Base-by-base conservation (phyloP, 2,888 invertebrate genomes). In the Diarsia brunnea region DNA sequence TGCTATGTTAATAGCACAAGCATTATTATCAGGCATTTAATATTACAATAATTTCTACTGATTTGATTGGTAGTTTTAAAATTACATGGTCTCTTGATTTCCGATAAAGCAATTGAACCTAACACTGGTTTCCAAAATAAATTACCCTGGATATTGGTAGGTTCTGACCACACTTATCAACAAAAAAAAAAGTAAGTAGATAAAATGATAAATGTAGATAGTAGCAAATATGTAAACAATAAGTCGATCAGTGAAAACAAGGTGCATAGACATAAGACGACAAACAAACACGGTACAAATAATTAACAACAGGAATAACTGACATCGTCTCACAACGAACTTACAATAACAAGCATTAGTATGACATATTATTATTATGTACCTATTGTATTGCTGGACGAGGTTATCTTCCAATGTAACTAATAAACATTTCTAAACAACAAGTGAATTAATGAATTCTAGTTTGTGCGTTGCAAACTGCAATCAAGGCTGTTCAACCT, bases 321-420 rank as follows among this genome's bases (percentile, higher is more conserved):
- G 80, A 86, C 75, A 84, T 86, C 87, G 79, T 80, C 83, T 72
- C 66, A 61, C 72, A 85, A 83, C 71, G 80, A 78, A 51, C 69
- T 68, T 68, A 75, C 68, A 79, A 78, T 77, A 85, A 81, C 79
- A 84, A 74, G 66, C 38, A 45, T 69, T 72, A 68, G 75, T 55
- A 68, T 73, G 51, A 68, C 67, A 73, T 77, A 78, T 76, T 77
- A 78, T 76, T n/a, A n/a, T n/a, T n/a, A n/a, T n/a, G n/a, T n/a
- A n/a, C n/a, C 43, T 76, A 76, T 74, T 76, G 73, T 84, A 45
- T 63, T 79, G 58, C 76, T 80, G 75, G 75, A 43, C 63, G 70
- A 83, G 78, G 82, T 79, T 83, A 86, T 83, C 45, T 79, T 61
- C n/a, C 74, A 73, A 72, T 71, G 69, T 82, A 73, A 73, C 61